Evolutionary conservation across 2,113 vertebrate genomes (phyloP).

Genomic region (Girardinichthys multiradiatus): DNA sequence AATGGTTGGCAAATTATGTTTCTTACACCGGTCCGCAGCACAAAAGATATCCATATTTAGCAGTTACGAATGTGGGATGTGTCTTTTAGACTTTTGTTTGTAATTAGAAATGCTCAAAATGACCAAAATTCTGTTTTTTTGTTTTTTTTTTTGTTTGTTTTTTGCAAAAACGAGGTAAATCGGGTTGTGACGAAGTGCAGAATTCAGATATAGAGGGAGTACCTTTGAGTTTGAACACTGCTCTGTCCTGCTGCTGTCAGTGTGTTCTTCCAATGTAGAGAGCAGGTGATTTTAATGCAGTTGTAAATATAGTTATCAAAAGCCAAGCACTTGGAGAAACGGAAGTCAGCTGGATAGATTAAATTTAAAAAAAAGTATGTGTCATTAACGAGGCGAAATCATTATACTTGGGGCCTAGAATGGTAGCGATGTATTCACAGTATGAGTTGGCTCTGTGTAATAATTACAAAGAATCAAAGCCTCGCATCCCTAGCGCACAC

Average conservation of each 20-base stretch:
- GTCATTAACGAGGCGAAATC: not conserved
- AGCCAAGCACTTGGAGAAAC: not conserved
- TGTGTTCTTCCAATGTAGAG: no score
- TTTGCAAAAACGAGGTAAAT: not conserved
- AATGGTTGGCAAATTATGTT: not conserved
- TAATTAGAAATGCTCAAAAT: not conserved
- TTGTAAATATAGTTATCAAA: conserved; percentile 5
- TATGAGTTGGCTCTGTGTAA: no score
- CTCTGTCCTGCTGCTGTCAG: no score
- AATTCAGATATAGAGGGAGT: no score
- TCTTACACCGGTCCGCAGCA: not conserved
- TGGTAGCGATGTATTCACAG: no score
- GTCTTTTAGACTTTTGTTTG: not conserved
- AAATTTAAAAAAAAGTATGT: not conserved
- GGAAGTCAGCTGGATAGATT: not conserved
- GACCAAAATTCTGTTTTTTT: no score
- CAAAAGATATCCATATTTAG: not conserved
- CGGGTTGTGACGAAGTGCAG: not conserved
- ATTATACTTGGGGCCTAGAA: not conserved
- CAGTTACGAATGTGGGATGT: not conserved
- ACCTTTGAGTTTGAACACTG: no score
- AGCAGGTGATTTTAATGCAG: not conserved
- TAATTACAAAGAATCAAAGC: no score
- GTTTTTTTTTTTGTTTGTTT: no score
- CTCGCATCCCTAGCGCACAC: no score